Evolutionary conservation across 2,888 invertebrate genomes (phyloP).

Genomic region (Operophtera brumata): DNA sequence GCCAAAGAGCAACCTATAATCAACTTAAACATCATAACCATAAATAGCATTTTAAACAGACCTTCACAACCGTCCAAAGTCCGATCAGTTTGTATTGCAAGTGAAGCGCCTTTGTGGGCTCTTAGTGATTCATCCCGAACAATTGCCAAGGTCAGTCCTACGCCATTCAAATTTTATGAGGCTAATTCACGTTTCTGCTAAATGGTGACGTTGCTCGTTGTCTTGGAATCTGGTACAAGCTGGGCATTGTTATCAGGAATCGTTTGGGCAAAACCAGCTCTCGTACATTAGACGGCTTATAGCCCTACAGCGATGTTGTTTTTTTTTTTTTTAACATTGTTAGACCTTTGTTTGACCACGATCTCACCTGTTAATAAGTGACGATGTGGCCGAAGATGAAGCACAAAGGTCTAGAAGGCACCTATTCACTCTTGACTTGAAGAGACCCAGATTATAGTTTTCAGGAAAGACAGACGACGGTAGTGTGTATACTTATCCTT

Average conservation of each 20-base stretch:
- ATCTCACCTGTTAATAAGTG: no score
- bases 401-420: no score
- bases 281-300: no score
- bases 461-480: no score
- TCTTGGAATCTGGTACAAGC: slow-evolving; percentile 9
- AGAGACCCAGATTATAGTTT: no score
- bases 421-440: no score
- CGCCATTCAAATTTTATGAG: slow-evolving; percentile 47
- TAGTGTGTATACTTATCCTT: no score
- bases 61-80: slow-evolving; percentile 26
- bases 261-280: neutral
- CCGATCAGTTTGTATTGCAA: slow-evolving; percentile 5
- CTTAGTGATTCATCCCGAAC: slow-evolving; percentile 41
- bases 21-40: slow-evolving; percentile 15
- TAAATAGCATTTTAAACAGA: slow-evolving; percentile 25
- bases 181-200: slow-evolving; percentile 32
- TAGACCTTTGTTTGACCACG: no score
- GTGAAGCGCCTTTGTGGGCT: slow-evolving; percentile 37
- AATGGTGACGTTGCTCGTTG: slow-evolving; percentile 32
- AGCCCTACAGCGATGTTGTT: no score
- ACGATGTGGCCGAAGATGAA: no score
- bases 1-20: slow-evolving; percentile 7
- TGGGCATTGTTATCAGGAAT: slow-evolving; percentile 14
- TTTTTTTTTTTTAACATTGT: no score
- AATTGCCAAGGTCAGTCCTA: slow-evolving; percentile 47